A percentile compares a stretch with the other conserved stretches of the same genome.
Conservation (phyloP, 2,113 vertebrate species). For the Hirundichthys speculiger region DNA sequence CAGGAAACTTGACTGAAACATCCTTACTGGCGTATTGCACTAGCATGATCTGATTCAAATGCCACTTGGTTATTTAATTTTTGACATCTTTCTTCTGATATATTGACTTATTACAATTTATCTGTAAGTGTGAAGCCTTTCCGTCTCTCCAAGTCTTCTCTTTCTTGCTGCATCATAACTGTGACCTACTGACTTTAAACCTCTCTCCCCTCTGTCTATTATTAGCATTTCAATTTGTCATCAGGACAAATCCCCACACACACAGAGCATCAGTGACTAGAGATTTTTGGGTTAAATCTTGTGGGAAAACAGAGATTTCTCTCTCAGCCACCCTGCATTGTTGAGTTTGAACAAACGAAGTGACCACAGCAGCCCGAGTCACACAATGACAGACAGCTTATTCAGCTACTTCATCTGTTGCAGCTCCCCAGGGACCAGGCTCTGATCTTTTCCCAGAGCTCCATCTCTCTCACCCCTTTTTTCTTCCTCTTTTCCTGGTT, state of each 20-base stretch:
- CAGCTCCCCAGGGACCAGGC: constrained; percentile 74
- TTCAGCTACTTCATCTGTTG: constrained; percentile 81
- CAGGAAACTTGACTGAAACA: no score
- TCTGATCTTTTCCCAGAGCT: constrained; percentile 80
- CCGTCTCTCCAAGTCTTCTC: neutral
- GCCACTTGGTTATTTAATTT: no score
- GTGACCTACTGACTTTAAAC: constrained; percentile 31
- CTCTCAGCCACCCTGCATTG: constrained; percentile 71
- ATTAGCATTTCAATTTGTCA: constrained; percentile 68
- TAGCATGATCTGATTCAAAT: no score
- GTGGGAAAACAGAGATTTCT: constrained; percentile 77
- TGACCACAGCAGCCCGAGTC: constrained; percentile 76
- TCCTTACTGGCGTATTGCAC: no score
- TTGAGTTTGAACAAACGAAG: constrained; percentile 76
- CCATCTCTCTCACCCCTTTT: constrained; percentile 62
- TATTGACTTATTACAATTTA: no score
- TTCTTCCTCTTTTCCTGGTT: constrained; percentile 33
- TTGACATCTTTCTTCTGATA: no score
- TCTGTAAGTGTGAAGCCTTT: constrained; percentile 8
- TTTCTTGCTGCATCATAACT: constrained; percentile 42
- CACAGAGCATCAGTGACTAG: constrained; percentile 47
- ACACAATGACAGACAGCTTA: constrained; percentile 82
- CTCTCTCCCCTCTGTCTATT: constrained; percentile 37
- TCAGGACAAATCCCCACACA: constrained; percentile 53
- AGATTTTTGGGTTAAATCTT: constrained; percentile 69